A percentile compares a stretch with the other conserved stretches of the same genome.
Evolutionary conservation across 1,140 invertebrate genomes (phyloP).

Genomic region (Drosophila arawakana): DNA sequence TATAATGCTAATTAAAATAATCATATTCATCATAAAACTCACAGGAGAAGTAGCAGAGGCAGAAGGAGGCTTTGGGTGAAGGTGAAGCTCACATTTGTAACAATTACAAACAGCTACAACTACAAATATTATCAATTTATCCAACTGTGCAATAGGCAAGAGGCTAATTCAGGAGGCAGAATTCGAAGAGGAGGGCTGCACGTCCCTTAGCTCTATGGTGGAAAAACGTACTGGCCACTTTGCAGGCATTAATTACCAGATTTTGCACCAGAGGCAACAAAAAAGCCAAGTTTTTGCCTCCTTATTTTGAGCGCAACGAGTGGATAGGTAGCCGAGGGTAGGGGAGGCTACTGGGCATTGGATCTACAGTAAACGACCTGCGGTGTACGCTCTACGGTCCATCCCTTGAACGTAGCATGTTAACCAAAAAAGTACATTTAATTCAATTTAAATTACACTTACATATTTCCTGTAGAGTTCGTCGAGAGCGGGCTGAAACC

Average conservation of each 20-base stretch:
- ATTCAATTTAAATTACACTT: conserved; percentile 84
- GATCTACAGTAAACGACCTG: neutral
- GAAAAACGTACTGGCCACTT: conserved; percentile 55
- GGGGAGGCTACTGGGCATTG: conserved; percentile 4
- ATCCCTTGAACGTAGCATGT: conserved; percentile 24
- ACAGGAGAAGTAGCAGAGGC: neutral
- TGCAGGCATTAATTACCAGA: conserved; percentile 73
- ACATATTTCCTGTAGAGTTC: conserved; percentile 69
- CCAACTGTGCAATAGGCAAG: conserved; percentile 32
- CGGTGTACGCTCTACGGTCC: conserved; percentile 5
- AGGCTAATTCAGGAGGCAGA: conserved; percentile 27
- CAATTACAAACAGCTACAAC: conserved; percentile 58
- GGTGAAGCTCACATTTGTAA: conserved; percentile 63
- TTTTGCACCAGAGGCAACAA: conserved; percentile 50
- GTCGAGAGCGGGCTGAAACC: conserved; percentile 1
- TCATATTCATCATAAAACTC: conserved; percentile 79
- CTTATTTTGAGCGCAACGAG: neutral
- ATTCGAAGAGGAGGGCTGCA: neutral
- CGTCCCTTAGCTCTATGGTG: neutral
- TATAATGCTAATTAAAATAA: conserved; percentile 83
- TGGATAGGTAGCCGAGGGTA: neutral
- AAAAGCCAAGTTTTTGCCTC: conserved; percentile 7
- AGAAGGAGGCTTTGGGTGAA: neutral
- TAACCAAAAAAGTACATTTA: conserved; percentile 69
- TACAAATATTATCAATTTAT: conserved; percentile 44